A percentile compares a stretch with the other conserved stretches of the same genome.
phyloP scores from a whole-genome alignment of 2,888 invertebrate species.

The Drosophila pegasa region DNA sequence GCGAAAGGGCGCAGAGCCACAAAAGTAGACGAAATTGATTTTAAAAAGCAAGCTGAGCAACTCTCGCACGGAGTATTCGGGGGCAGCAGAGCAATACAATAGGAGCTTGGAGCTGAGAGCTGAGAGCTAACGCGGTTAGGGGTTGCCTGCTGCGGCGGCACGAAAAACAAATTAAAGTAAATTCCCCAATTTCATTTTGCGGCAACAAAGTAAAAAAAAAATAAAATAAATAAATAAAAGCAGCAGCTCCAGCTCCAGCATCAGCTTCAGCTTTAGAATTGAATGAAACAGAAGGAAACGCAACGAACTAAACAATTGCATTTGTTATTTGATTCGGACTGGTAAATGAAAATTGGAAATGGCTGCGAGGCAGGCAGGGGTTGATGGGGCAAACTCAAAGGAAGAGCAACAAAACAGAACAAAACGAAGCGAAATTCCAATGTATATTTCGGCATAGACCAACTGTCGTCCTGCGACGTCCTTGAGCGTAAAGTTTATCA shows the following conservation, averaged over 20 bases:
- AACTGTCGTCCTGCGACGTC: constrained; percentile 43
- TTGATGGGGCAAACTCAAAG: constrained; percentile 8
- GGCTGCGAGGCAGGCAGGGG: constrained; percentile 3
- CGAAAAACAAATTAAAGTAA: constrained; percentile 80
- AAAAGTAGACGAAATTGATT: constrained; percentile 79
- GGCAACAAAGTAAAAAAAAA: constrained; percentile 66
- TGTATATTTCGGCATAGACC: background rate
- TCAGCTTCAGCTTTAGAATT: constrained; percentile 64
- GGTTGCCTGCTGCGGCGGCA: constrained; percentile 69
- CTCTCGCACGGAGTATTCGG: constrained; percentile 17
- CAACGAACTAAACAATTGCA: constrained; percentile 64
- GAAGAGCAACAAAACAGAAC: background rate
- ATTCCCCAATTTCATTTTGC: constrained; percentile 78
- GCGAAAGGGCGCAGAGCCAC: constrained; percentile 28
- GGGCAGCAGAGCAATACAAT: constrained; percentile 20
- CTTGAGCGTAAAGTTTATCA: constrained; percentile 50
- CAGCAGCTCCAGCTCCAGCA: constrained; percentile 60
- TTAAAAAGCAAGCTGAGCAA: constrained; percentile 67
- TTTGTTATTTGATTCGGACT: constrained; percentile 46
- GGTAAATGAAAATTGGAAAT: constrained; percentile 24
- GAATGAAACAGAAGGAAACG: constrained; percentile 62
- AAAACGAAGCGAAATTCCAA: no score
- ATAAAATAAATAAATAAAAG: constrained; percentile 23
- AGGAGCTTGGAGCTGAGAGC: background rate
- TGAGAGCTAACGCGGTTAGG: constrained; percentile 28